A percentile compares a stretch with the other conserved stretches of the same genome.
Conservation (phyloP, 2,113 vertebrate species). For the Alces alces region DNA sequence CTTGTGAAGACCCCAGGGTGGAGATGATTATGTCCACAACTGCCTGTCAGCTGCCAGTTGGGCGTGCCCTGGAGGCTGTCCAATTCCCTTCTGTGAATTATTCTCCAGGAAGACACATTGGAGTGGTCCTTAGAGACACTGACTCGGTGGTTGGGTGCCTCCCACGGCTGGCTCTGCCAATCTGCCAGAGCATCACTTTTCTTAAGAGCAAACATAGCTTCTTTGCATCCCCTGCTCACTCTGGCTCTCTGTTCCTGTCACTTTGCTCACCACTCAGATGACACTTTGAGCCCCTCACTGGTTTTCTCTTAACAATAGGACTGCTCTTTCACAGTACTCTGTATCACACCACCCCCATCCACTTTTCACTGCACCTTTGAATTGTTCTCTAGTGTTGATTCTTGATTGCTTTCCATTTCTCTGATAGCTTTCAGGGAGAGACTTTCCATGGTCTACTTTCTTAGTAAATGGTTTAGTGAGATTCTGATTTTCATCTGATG, state of each 20-base stretch:
- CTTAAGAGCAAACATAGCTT: neutral
- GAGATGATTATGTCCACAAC: neutral
- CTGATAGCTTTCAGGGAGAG: slow-evolving; percentile 16
- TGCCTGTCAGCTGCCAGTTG: neutral
- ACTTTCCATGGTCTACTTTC: slow-evolving; percentile 42
- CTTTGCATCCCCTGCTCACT: neutral
- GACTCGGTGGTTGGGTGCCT: neutral
- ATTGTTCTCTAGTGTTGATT: slow-evolving; percentile 41
- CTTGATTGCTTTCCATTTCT: slow-evolving; percentile 48
- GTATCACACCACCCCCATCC: neutral
- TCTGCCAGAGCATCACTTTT: neutral
- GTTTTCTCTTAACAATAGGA: neutral
- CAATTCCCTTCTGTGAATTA: neutral
- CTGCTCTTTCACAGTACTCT: neutral
- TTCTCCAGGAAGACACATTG: neutral
- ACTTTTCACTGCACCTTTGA: slow-evolving; percentile 35
- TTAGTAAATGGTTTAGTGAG: slow-evolving; percentile 43
- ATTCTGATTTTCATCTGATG: slow-evolving; percentile 52
- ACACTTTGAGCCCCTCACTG: neutral
- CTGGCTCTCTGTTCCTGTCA: neutral
- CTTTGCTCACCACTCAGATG: neutral
- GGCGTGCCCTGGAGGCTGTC: neutral
- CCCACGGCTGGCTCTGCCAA: neutral
- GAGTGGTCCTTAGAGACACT: neutral
- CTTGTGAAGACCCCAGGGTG: neutral